Evolutionary conservation across 2,888 invertebrate genomes (phyloP).

Genomic region (Ypsolopha scabrella): DNA sequence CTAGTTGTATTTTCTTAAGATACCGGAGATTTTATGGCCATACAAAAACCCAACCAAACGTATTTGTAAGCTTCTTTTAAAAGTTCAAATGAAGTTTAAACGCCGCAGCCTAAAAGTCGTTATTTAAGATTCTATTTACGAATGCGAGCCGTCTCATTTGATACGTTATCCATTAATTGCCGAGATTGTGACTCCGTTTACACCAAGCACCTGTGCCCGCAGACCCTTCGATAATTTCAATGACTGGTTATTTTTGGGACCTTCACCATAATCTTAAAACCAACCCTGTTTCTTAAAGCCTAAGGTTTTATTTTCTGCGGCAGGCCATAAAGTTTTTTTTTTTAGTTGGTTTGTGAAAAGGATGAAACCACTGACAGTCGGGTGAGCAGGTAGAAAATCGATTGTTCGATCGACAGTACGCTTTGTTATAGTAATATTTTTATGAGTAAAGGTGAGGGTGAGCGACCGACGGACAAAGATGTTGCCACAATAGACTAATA

Average conservation of each 20-base stretch:
- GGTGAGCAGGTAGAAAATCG: slow-evolving; percentile 57
- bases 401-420: slow-evolving; percentile 41
- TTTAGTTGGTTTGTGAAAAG: slow-evolving; percentile 31
- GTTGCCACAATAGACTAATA: not conserved
- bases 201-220: slow-evolving; percentile 49
- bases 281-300: rapidly evolving
- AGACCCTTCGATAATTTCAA: slow-evolving; percentile 40
- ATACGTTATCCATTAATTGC: slow-evolving; percentile 55
- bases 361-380: slow-evolving; percentile 41
- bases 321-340: slow-evolving; percentile 27
- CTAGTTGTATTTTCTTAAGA: too few relatives aligned
- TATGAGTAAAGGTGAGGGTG: not conserved
- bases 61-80: too few relatives aligned
- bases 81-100: too few relatives aligned
- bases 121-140: too few relatives aligned
- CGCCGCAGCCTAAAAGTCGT: too few relatives aligned
- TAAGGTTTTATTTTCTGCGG: not conserved
- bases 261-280: slow-evolving; percentile 3
- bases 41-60: too few relatives aligned
- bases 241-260: slow-evolving; percentile 50
- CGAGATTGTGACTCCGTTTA: slow-evolving; percentile 32
- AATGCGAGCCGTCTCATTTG: slow-evolving; percentile 26
- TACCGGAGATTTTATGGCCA: too few relatives aligned
- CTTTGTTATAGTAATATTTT: slow-evolving; percentile 12
- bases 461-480: not conserved